phyloP scores from a whole-genome alignment of 2,797 vertebrate species.

The Percopsis omiscomaycus region DNA sequence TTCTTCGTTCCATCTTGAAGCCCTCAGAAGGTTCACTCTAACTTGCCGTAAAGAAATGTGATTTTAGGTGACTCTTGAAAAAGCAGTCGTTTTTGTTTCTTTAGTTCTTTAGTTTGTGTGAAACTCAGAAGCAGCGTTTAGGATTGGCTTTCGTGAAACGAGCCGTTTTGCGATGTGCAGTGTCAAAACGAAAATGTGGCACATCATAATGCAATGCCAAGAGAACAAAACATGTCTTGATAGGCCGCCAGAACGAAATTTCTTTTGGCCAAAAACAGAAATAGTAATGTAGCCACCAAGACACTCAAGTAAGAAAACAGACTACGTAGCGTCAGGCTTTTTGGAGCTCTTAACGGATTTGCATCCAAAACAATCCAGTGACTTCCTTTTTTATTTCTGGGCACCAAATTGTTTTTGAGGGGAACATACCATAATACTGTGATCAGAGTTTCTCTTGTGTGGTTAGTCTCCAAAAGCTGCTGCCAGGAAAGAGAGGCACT shows the following conservation, averaged over 20 bases:
- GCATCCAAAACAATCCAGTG: conserved; percentile 43
- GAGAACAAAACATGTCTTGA: conserved; percentile 11
- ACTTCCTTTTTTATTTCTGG: conserved; percentile 34
- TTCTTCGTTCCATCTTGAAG: conserved; percentile 4
- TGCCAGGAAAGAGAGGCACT: conserved; percentile 18
- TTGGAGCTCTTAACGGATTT: conserved; percentile 20
- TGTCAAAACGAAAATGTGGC: conserved; percentile 25
- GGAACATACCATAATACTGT: conserved; percentile 21
- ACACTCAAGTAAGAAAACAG: conserved; percentile 37
- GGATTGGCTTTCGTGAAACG: conserved; percentile 29
- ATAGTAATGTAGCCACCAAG: conserved; percentile 39
- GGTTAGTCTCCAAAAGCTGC: conserved; percentile 21
- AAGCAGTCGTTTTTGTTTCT: conserved; percentile 26
- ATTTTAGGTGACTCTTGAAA: conserved; percentile 22
- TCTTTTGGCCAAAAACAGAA: conserved; percentile 33
- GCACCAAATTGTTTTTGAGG: conserved; percentile 27
- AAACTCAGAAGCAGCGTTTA: conserved; percentile 32
- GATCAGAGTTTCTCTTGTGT: conserved; percentile 18
- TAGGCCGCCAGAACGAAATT: conserved; percentile 24
- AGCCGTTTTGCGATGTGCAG: conserved; percentile 31
- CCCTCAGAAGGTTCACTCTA: conserved; percentile 6
- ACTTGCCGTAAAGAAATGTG: conserved; percentile 4
- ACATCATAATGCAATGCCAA: conserved; percentile 23
- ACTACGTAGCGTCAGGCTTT: conserved; percentile 27
- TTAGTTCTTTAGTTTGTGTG: conserved; percentile 19